These are phyloP conservation scores for Hoplostethus mediterraneus DNA, from an alignment of 2,797 vertebrate genomes.

Conservation along the genomic window DNA sequence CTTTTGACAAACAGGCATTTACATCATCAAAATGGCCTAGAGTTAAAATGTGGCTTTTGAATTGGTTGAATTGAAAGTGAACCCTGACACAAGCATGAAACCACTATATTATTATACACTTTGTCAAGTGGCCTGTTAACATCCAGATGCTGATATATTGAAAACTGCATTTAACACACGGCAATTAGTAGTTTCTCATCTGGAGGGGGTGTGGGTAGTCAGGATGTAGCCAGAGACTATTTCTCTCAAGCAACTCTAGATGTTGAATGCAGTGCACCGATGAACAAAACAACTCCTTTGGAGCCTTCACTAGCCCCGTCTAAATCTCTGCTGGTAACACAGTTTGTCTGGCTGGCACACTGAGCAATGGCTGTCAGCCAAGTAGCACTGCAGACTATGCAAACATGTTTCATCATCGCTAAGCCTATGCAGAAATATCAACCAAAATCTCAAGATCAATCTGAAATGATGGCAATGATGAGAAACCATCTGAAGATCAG, in stretches of 20 bases:
- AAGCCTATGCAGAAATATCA: not conserved
- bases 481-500: not conserved
- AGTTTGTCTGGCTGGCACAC: slow-evolving; percentile 27
- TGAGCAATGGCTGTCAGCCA: slow-evolving; percentile 17
- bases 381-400: slow-evolving; percentile 1
- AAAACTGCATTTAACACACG: not conserved
- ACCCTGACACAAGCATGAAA: not conserved
- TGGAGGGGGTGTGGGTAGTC: not conserved
- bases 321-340: slow-evolving; percentile 6
- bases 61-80: not conserved
- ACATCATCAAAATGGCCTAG: not conserved
- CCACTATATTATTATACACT: not conserved
- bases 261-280: too few species aligned
- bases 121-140: not conserved
- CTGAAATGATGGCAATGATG: too few species aligned
- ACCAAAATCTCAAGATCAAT: not conserved
- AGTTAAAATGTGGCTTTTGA: not conserved
- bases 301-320: slow-evolving; percentile 7
- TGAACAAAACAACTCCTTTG: slow-evolving; percentile 15
- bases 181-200: slow-evolving; percentile 32
- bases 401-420: too few species aligned
- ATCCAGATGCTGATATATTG: not conserved
- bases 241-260: not conserved
- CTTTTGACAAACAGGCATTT: slow-evolving; percentile 1
- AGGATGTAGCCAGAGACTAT: slow-evolving; percentile 5